Conservation (phyloP, 2,113 vertebrate species). For the Orycteropus afer region DNA sequence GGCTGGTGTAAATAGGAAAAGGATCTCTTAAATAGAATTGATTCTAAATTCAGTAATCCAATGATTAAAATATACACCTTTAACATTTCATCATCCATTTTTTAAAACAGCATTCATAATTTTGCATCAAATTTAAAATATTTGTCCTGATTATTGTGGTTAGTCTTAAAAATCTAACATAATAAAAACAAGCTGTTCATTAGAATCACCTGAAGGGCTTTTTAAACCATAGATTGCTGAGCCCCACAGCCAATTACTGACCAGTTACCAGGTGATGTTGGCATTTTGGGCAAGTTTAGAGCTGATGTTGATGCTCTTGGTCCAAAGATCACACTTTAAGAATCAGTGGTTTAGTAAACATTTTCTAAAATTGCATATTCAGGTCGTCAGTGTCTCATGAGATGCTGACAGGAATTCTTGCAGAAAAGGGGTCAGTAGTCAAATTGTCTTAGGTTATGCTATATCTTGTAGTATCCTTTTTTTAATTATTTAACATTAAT, state of each 20-base stretch:
- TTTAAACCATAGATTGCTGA: not conserved
- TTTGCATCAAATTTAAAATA: conserved; percentile 22
- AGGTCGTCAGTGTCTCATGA: not conserved
- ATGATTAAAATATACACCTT: not conserved
- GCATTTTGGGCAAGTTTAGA: too few relatives aligned
- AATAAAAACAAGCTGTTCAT: not conserved
- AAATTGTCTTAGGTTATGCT: not conserved
- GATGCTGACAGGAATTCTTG: not conserved
- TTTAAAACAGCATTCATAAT: not conserved
- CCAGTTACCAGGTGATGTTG: not conserved
- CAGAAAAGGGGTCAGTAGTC: not conserved
- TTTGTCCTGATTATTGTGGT: not conserved
- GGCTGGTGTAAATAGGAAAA: not conserved
- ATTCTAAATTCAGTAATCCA: not conserved
- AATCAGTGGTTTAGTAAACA: not conserved
- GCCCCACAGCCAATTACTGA: not conserved
- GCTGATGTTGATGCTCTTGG: not conserved
- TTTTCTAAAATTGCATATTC: not conserved
- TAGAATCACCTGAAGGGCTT: not conserved
- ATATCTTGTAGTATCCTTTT: not conserved
- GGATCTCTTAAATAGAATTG: not conserved
- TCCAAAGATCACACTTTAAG: too few relatives aligned
- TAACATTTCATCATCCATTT: not conserved
- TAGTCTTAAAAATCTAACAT: not conserved
- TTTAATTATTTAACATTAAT: not conserved